Evolutionary conservation across 2,113 vertebrate genomes (phyloP).

Genomic region (Glaucomys volans): DNA sequence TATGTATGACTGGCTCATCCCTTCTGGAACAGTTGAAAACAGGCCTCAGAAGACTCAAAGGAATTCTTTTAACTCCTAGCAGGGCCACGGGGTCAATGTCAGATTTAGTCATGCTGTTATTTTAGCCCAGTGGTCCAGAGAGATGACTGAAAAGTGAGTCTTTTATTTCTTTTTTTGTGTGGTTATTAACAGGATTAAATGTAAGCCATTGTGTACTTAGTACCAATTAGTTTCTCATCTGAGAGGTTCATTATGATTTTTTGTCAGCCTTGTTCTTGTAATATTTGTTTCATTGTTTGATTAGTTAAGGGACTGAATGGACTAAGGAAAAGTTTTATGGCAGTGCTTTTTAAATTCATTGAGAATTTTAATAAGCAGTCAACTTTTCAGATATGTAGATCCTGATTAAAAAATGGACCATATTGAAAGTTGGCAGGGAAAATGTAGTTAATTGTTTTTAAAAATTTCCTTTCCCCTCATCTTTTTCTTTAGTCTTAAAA

Average conservation of each 20-base stretch:
- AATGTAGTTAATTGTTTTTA: constrained; percentile 49
- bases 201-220: constrained; percentile 84
- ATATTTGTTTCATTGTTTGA: constrained; percentile 81
- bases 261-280: constrained; percentile 75
- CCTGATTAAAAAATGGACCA: constrained; percentile 62
- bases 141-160: constrained; percentile 88
- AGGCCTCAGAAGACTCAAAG: constrained; percentile 83
- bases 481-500: constrained; percentile 50
- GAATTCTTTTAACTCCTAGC: constrained; percentile 86
- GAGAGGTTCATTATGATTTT: constrained; percentile 83
- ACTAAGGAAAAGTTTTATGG: constrained; percentile 68
- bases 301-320: constrained; percentile 54
- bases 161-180: constrained; percentile 86
- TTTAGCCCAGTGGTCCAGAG: constrained; percentile 88
- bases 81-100: constrained; percentile 87
- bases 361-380: constrained; percentile 73
- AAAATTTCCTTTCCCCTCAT: constrained; percentile 12
- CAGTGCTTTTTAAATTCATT: constrained; percentile 73
- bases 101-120: constrained; percentile 88
- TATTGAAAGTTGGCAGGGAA: constrained; percentile 9
- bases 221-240: constrained; percentile 83
- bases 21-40: constrained; percentile 81
- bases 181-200: constrained; percentile 83
- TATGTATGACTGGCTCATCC: constrained; percentile 81
- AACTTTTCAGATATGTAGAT: constrained; percentile 70